A percentile compares a stretch with the other conserved stretches of the same genome.
phyloP scores from a whole-genome alignment of 1,140 invertebrate species.

The Neodiprion virginianus region DNA sequence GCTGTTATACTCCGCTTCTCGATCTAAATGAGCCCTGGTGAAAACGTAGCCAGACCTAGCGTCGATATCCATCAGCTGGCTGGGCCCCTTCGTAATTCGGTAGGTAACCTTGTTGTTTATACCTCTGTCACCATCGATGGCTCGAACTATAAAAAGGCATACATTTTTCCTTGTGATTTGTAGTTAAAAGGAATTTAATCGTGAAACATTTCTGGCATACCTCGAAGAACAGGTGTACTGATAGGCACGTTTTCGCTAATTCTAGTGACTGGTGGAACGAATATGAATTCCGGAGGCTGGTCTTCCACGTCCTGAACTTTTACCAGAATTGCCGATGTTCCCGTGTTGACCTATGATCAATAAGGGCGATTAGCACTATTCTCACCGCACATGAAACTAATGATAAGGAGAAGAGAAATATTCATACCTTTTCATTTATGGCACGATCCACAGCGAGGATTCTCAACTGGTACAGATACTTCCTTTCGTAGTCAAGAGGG shows the following conservation, averaged over 20 bases:
- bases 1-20: constrained; percentile 79
- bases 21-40: constrained; percentile 78
- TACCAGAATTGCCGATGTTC: constrained; percentile 85
- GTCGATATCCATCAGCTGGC: constrained; percentile 78
- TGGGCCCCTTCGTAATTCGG: constrained; percentile 76
- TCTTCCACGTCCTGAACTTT: constrained; percentile 91
- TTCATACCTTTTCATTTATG: constrained; percentile 72
- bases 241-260: constrained; percentile 85
- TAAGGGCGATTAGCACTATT: not conserved
- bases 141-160: constrained; percentile 70
- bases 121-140: constrained; percentile 90
- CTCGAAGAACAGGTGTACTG: constrained; percentile 82
- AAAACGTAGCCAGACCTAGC: constrained; percentile 80
- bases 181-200: constrained; percentile 15
- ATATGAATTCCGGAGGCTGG: constrained; percentile 88
- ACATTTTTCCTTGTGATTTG: constrained; percentile 1
- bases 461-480: constrained; percentile 86
- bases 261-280: constrained; percentile 84
- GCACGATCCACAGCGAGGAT: constrained; percentile 86
- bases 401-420: not conserved
- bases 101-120: constrained; percentile 90
- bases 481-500: constrained; percentile 84
- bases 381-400: no score
- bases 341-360: constrained; percentile 72
- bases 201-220: constrained; percentile 53